Percentiles rank a stretch among this genome's conserved stretches.
These are phyloP conservation scores for Athripsodes cinereus DNA, from an alignment of 2,888 invertebrate genomes.

Conservation along the genomic window DNA sequence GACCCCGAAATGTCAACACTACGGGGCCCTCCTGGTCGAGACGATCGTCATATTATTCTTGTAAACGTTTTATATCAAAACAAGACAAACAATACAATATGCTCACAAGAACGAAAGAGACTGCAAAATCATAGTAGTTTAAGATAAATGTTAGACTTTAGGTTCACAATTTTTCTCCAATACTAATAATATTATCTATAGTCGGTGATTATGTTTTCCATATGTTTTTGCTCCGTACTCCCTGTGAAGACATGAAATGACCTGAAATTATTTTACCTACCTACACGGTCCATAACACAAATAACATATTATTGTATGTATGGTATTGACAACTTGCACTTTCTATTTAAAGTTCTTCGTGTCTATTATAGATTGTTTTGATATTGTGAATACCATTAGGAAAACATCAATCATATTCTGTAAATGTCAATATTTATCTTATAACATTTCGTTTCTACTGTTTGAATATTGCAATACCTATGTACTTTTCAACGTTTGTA, in stretches of 20 bases:
- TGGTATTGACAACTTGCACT: conserved; percentile 1
- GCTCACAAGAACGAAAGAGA: background rate
- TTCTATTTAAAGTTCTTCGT: background rate
- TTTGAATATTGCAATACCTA: no score
- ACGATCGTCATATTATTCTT: background rate
- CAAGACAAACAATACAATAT: background rate
- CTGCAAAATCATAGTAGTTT: no score
- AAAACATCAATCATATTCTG: background rate
- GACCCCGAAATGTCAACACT: conserved; percentile 26
- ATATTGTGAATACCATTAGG: background rate
- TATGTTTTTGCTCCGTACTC: no score
- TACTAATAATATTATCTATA: background rate
- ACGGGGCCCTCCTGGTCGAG: conserved; percentile 6
- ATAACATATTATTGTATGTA: background rate
- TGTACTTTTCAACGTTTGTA: no score
- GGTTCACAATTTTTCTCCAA: background rate
- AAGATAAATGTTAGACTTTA: background rate
- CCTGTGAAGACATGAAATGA: background rate
- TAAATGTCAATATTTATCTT: background rate
- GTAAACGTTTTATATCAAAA: background rate
- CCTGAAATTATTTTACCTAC: background rate
- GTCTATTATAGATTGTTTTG: background rate
- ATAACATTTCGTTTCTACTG: no score
- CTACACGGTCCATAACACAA: background rate
- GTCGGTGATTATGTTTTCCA: background rate